Conservation (phyloP, 2,113 vertebrate species). For the Hyperoodon ampullatus region DNA sequence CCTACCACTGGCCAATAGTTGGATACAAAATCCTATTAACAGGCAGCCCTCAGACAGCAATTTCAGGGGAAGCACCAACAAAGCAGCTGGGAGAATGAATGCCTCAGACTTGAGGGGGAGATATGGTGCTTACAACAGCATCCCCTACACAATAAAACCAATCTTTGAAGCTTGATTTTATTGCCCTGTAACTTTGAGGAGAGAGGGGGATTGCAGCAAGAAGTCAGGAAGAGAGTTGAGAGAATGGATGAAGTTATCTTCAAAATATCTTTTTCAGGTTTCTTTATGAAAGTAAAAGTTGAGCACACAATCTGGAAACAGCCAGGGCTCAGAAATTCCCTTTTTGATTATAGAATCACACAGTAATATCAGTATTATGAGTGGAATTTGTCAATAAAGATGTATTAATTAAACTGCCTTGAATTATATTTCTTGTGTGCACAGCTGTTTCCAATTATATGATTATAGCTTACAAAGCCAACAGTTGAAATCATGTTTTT, state of each 20-base stretch:
- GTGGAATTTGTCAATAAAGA: conserved; percentile 70
- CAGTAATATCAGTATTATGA: conserved; percentile 59
- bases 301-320: background rate
- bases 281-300: background rate
- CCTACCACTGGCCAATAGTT: too few relatives aligned
- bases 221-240: background rate
- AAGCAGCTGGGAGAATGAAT: background rate
- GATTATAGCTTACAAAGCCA: conserved; percentile 80
- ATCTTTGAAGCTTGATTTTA: background rate
- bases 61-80: background rate
- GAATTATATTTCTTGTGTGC: conserved; percentile 62
- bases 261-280: background rate
- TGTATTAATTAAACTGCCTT: conserved; percentile 81
- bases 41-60: background rate
- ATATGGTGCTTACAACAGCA: background rate
- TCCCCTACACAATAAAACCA: background rate
- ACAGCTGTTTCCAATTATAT: conserved; percentile 83
- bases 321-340: background rate
- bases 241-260: background rate
- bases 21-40: background rate
- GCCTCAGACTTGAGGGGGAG: background rate
- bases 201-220: background rate
- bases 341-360: background rate
- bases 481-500: conserved; percentile 71
- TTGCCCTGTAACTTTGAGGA: background rate